Evolutionary conservation across 2,113 vertebrate genomes (phyloP), one percentile per base, ranked within the genome.

Genomic region (Galbula dea): DNA sequence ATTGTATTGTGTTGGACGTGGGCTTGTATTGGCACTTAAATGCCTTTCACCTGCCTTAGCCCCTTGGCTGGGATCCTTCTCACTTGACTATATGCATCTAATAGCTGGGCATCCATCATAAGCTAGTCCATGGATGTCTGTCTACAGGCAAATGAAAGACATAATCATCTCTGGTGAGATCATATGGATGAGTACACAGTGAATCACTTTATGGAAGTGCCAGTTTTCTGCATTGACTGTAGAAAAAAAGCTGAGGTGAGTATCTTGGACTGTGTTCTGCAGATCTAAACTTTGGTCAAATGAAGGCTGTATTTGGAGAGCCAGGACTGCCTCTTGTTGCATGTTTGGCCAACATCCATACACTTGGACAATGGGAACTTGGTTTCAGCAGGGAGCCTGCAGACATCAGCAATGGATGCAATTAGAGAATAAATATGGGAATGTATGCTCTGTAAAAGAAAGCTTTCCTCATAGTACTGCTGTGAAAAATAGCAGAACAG

Each of bases 401-500:
- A 80, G 85, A 72, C 48, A 74, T 71, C 61, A 72, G 94, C 67
- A 89, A 91, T 76, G 19, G 74, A 30, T 77, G 55, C 30, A 96
- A 48, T 94, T 92, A 76, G 51, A 27, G 61, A 76, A 73, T 80
- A 74, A 94, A 74, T 48, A 89, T 46, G 78, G 78, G 75, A 89
- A 87, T 94, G 73, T 54, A 69, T 10, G 11, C 39, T 85, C 74
- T 76, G 62, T n/a, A 92, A 89, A 91, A 90, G n/a, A 82, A 94
- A 55, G 18, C 55, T 62, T 79, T 94, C 55, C 82, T 91, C 20
- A 48, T n/a, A 65, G 43, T 45, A n/a, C 78, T 21, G 18, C 71
- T 82, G 58, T 76, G 89, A 91, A 80, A 92, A 94, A 95, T 29
- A 86, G 48, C 58, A 94, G 86, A 80, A 89, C 55, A 86, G 82